These are phyloP conservation scores for Elegia similella DNA, from an alignment of 2,888 invertebrate species.

Conservation along the genomic window DNA sequence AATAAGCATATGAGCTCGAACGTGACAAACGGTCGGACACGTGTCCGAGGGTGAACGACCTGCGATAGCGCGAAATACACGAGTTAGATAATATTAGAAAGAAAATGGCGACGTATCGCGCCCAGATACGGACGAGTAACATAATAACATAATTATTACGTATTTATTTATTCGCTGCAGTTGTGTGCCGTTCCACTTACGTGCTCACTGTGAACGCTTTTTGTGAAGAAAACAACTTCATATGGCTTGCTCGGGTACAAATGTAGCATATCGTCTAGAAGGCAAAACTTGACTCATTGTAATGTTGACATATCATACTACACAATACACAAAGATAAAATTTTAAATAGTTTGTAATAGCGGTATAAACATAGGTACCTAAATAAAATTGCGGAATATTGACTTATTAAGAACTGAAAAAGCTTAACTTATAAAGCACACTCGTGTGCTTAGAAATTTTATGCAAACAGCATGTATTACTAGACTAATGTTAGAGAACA, in stretches of 20 bases:
- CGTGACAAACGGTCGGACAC: constrained; percentile 32
- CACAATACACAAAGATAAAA: no score
- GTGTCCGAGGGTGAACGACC: constrained; percentile 60
- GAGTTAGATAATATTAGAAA: constrained; percentile 76
- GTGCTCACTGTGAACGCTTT: background rate
- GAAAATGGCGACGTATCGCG: constrained; percentile 52
- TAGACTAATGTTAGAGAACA: no score
- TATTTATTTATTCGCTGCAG: constrained; percentile 7
- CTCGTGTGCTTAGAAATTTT: no score
- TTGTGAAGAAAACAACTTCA: background rate
- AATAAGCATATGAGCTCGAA: constrained; percentile 18
- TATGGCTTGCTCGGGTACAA: background rate
- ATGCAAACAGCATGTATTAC: no score
- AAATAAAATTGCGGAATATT: no score
- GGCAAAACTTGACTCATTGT: background rate
- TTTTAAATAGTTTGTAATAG: no score
- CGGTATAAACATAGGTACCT: no score
- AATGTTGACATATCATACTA: background rate
- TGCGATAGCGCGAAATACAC: constrained; percentile 67
- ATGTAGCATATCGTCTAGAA: background rate
- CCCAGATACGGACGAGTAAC: constrained; percentile 15
- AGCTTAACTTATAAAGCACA: no score
- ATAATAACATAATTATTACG: constrained; percentile 12
- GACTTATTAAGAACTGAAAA: no score
- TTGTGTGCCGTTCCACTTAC: background rate